phyloP scores from a whole-genome alignment of 1,140 invertebrate species.

The Mycetomoellerius zeteki region DNA sequence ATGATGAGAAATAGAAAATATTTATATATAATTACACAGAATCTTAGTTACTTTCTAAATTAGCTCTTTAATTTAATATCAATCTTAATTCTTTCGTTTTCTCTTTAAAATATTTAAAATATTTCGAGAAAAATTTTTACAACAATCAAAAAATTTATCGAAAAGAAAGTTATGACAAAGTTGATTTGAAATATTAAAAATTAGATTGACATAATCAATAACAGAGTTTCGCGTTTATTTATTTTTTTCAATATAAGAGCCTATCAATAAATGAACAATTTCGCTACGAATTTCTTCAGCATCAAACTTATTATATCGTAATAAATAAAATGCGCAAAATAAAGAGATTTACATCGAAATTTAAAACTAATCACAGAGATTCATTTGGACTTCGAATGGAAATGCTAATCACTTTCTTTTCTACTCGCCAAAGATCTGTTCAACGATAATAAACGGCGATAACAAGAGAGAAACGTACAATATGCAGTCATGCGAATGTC shows the following conservation, averaged over 20 bases:
- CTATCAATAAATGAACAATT: background rate
- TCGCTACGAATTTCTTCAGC: background rate
- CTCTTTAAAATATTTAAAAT: background rate
- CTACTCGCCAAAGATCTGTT: slow-evolving; percentile 34
- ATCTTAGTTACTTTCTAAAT: background rate
- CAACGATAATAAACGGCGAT: slow-evolving; percentile 7
- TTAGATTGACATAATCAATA: background rate
- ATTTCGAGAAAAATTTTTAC: background rate
- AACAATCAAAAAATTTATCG: background rate
- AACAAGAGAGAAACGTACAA: slow-evolving; percentile 47
- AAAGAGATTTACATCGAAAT: slow-evolving; percentile 4
- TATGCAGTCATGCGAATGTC: slow-evolving; percentile 70
- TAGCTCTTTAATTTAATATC: background rate
- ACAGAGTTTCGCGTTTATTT: background rate
- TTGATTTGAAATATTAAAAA: background rate
- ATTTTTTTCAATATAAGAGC: background rate
- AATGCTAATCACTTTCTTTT: slow-evolving; percentile 49
- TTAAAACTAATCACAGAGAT: background rate
- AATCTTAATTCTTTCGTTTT: background rate
- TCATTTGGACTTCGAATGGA: background rate
- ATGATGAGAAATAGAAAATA: background rate
- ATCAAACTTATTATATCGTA: background rate
- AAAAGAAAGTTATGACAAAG: background rate
- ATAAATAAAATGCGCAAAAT: background rate
- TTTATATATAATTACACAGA: background rate